Base-by-base conservation (phyloP, 2,888 invertebrate genomes). In the Morpho achilles region DNA sequence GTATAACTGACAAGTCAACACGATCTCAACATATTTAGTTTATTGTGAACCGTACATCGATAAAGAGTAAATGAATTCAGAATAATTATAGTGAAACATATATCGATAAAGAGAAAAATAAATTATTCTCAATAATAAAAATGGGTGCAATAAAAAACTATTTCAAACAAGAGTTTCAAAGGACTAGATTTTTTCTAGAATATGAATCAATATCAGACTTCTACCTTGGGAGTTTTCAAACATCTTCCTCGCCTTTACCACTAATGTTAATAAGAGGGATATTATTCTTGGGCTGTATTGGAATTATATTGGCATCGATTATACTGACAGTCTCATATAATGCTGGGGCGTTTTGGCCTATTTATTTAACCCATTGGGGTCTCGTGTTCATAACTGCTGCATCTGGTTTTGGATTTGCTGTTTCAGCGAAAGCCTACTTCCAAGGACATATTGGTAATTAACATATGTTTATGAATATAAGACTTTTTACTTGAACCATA, bases 321-420 rank as follows among this genome's bases (percentile, higher is more conserved):
- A 62, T 77, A 1, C 42, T 87, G 22, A 75, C 70, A 3, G 42
- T 58, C 1, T 22, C 22, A 7, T n/a, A 53, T 0, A 50, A 69
- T 4, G 23, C 53, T 0, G 60, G 74, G 0, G 70, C 69, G 0
- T 72, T 66, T 53, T 87, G 87, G 87, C 75, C 75, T n/a, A 79
- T 86, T 61, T 88, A 75, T 54, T 67, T 89, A 66, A 89, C 88
- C 8, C 85, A 87, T 60, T 89, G 88, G 88, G 88, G 88, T 1
- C 58, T 88, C 0, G 0, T 82, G 0, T 65, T 83, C 1, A 85
- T 82, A 45, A 74, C 81, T 6, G 57, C 77, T 0, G 72, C 82
- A 7, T 69, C 83, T 10, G 79, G 74, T 43, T 70, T 82, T 23
- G 84, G 76, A 5, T 73, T 78, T 23, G 65, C 65, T 3, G 71